Percentiles rank a stretch among this genome's conserved stretches.
Conservation (phyloP, 1,140 invertebrate genomes). For the Hesperophylax magnus region DNA sequence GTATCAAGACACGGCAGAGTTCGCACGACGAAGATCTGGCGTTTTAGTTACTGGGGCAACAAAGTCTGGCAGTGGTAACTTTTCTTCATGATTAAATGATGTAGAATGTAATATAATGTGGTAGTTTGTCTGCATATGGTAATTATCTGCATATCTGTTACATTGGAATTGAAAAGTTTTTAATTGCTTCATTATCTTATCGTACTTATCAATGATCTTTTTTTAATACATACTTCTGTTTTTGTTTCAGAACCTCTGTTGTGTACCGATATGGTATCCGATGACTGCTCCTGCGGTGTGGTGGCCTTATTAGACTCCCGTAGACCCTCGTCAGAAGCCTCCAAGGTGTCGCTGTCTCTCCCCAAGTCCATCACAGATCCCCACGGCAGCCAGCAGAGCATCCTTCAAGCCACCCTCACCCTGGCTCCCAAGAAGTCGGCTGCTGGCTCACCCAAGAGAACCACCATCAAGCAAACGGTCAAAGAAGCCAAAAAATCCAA, state of each 20-base stretch:
- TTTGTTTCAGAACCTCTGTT: slow-evolving; percentile 68
- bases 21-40: slow-evolving; percentile 73
- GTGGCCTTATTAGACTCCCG: slow-evolving; percentile 65
- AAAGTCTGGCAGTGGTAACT: slow-evolving; percentile 75
- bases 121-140: too few relatives aligned
- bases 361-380: slow-evolving; percentile 68
- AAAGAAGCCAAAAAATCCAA: slow-evolving; percentile 64
- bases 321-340: slow-evolving; percentile 69
- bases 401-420: slow-evolving; percentile 68
- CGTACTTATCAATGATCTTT: neutral
- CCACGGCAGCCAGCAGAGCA: slow-evolving; percentile 65
- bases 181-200: too few relatives aligned
- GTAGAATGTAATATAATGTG: too few relatives aligned
- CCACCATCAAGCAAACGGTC: slow-evolving; percentile 67
- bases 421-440: slow-evolving; percentile 63
- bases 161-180: too few relatives aligned
- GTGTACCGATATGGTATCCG: slow-evolving; percentile 64
- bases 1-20: slow-evolving; percentile 79
- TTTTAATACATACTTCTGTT: neutral
- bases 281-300: slow-evolving; percentile 67
- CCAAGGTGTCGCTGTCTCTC: slow-evolving; percentile 64
- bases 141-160: too few relatives aligned
- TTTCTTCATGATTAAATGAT: too few relatives aligned
- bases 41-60: slow-evolving; percentile 70
- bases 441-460: slow-evolving; percentile 61